Evolutionary conservation across 2,113 vertebrate species (phyloP).

Genomic region (Malaclemys terrapin): DNA sequence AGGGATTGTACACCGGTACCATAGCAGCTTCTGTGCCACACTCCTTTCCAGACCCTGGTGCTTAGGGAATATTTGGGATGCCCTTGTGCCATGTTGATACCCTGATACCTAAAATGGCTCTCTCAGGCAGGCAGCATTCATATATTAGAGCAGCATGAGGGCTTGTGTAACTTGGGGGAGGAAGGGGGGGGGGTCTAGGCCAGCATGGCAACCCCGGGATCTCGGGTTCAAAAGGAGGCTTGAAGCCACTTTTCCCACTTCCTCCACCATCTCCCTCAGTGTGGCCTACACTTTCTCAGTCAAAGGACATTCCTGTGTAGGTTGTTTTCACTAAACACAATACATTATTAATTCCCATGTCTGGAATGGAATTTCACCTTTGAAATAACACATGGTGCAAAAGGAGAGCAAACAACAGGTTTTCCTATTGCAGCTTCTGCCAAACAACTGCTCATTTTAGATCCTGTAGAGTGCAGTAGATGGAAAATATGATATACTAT

Average conservation of each 20-base stretch:
- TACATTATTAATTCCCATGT: neutral
- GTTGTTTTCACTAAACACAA: neutral
- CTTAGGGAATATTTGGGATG: neutral
- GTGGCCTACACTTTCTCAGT: rapidly evolving
- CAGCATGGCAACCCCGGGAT: neutral
- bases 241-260: neutral
- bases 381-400: constrained; percentile 15
- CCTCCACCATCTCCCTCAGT: neutral
- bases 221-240: neutral
- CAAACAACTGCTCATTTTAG: constrained; percentile 36
- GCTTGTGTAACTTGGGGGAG: neutral
- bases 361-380: constrained; percentile 25
- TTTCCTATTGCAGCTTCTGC: constrained; percentile 21
- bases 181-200: neutral
- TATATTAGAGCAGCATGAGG: neutral
- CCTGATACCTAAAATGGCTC: neutral
- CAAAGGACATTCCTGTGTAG: neutral
- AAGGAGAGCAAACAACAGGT: constrained; percentile 3
- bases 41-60: neutral
- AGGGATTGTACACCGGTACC: neutral
- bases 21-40: neutral
- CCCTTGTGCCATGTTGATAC: neutral
- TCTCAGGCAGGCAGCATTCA: neutral
- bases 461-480: neutral
- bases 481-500: neutral